These are phyloP conservation scores for Allobates femoralis DNA, from an alignment of 2,797 vertebrate genomes.

Conservation along the genomic window DNA sequence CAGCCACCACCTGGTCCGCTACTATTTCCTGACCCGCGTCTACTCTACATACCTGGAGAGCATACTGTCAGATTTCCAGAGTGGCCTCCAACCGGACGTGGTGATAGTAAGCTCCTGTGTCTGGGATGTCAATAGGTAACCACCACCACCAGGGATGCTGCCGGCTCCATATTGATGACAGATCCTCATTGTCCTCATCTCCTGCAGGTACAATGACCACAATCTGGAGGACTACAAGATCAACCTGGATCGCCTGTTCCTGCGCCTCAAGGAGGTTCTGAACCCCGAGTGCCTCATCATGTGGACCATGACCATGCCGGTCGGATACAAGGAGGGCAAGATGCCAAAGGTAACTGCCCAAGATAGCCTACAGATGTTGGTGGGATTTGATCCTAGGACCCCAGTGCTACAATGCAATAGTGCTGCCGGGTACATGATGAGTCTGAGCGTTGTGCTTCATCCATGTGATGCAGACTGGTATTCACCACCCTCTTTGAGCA, in stretches of 20 bases:
- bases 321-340: conserved; percentile 75
- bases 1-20: conserved; percentile 82
- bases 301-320: conserved; percentile 89
- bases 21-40: conserved; percentile 85
- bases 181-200: background rate
- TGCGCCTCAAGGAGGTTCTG: conserved; percentile 73
- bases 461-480: no score
- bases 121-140: conserved; percentile 89
- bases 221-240: conserved; percentile 76
- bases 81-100: conserved; percentile 79
- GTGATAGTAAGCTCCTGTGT: conserved; percentile 87
- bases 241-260: conserved; percentile 80
- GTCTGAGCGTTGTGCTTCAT: no score
- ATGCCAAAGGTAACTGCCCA: conserved; percentile 30
- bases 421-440: no score
- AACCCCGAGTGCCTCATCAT: conserved; percentile 79
- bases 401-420: no score
- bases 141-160: no score
- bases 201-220: conserved; percentile 75
- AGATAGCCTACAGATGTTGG: no score
- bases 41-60: conserved; percentile 83
- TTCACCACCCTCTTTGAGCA: no score
- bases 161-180: background rate
- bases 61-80: conserved; percentile 79
- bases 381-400: no score